These are phyloP conservation scores for Gallinago stenura DNA, from an alignment of 2,797 vertebrate genomes.

Conservation along the genomic window DNA sequence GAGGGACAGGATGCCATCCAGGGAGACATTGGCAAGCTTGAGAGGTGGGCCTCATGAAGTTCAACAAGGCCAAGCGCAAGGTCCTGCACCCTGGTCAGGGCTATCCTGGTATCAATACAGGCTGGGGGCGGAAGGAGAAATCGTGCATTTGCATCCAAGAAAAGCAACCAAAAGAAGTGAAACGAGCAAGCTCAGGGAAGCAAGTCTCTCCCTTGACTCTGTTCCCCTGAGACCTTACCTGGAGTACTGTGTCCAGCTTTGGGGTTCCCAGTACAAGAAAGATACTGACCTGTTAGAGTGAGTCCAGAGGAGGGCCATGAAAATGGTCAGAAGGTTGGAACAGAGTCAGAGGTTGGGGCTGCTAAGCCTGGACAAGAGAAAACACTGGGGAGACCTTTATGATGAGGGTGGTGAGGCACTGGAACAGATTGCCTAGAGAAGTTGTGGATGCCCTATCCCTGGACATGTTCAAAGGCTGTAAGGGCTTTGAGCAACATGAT, in stretches of 20 bases:
- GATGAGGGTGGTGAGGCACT: neutral
- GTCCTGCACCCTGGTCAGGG: neutral
- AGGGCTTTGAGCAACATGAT: neutral
- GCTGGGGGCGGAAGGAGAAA: neutral
- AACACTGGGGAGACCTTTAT: neutral
- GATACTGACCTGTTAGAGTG: rapidly evolving
- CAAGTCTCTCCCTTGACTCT: neutral
- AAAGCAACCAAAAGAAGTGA: neutral
- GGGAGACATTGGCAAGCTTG: neutral
- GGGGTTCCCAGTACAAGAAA: neutral
- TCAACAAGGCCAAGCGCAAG: neutral
- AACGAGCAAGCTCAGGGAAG: neutral
- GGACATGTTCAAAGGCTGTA: neutral
- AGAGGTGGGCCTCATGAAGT: neutral
- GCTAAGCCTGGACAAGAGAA: neutral
- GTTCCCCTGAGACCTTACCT: neutral
- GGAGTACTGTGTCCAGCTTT: neutral
- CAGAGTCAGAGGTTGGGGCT: neutral
- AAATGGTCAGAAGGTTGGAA: neutral
- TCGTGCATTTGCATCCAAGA: neutral
- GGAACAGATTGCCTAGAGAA: neutral
- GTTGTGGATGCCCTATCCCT: neutral
- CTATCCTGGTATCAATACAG: neutral
- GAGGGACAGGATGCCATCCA: neutral
- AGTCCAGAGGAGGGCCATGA: neutral